A percentile compares a stretch with the other conserved stretches of the same genome.
Conservation (phyloP, 2,797 vertebrate genomes). For the Cottoperca gobio region DNA sequence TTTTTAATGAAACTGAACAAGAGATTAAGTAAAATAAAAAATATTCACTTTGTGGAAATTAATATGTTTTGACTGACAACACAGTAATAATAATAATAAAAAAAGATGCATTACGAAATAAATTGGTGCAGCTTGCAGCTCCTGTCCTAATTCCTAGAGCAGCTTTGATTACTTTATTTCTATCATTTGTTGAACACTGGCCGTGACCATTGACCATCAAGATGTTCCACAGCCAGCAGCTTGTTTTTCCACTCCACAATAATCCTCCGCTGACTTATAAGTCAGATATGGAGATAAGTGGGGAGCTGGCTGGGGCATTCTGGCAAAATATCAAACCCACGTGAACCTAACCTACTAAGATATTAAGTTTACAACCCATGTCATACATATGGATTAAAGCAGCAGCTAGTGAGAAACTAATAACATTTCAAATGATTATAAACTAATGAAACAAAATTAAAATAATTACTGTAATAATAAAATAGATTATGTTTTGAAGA, state of each 20-base stretch:
- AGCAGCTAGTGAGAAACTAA: neutral
- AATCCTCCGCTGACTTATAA: neutral
- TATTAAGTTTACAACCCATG: neutral
- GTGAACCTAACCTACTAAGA: neutral
- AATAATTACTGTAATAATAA: too few relatives aligned
- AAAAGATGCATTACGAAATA: neutral
- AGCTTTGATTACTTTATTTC: constrained; percentile 32
- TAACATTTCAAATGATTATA: neutral
- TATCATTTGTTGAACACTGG: constrained; percentile 12
- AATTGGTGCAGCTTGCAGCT: neutral
- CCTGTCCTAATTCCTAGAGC: neutral
- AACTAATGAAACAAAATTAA: neutral
- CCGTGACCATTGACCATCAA: constrained; percentile 35
- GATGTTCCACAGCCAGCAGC: neutral
- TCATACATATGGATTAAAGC: neutral
- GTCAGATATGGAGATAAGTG: neutral
- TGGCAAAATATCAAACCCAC: neutral
- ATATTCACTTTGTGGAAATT: neutral
- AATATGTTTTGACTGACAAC: neutral
- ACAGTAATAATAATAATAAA: neutral
- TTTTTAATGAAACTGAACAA: constrained; percentile 2
- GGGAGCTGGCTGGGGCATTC: neutral
- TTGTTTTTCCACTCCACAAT: constrained; percentile 13
- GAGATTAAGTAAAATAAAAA: neutral
- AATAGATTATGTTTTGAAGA: neutral